Base-by-base conservation (phyloP, 2,797 vertebrate species). In the Toxotes lorentzi region DNA sequence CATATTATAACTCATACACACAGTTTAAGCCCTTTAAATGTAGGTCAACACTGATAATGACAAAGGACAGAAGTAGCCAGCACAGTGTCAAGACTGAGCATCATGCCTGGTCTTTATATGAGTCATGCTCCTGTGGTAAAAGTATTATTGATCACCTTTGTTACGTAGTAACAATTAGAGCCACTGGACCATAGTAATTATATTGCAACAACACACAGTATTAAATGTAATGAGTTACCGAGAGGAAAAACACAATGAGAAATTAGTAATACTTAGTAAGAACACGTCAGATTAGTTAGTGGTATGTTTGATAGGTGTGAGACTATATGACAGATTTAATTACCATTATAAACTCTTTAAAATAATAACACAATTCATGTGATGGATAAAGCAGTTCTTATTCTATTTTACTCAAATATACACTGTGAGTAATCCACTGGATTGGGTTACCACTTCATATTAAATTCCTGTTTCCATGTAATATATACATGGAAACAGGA, bases 51-150 rank as follows among this genome's bases (percentile, higher is more conserved):
- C 8, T 51, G 48, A 76, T 65, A 79, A 84, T 76, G 47, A 81
- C 14, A 65, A 0, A 60, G 61, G 13, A 68, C 32, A 50, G 35
- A 45, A 71, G 57, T 11, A 23, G 48, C 62, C 30, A 57, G 27
- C 19, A 48, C 35, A 48, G 53, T n/a, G 14, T 32, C 41, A 50
- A 47, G 16, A 41, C 40, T 34, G 2, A 70, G 6, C 59, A 77
- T 80, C 51, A 81, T 35, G 70, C 63, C 34, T 77, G 70, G 11
- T 57, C 68, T 27, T 74, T 10, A 32, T 9, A 48, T 75, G 75
- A 80, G 65, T 86, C 79, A 77, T n/a, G 1, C 41, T 35, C 17
- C 45, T 62, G 58, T 32, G 30, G 8, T 66, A n/a, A 84, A 56
- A 24, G 19, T 78, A 41, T 72, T 54, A 75, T 48, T 83, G 16